Evolutionary conservation across 2,797 vertebrate genomes (phyloP).

Genomic region (Pempheris klunzingeri): DNA sequence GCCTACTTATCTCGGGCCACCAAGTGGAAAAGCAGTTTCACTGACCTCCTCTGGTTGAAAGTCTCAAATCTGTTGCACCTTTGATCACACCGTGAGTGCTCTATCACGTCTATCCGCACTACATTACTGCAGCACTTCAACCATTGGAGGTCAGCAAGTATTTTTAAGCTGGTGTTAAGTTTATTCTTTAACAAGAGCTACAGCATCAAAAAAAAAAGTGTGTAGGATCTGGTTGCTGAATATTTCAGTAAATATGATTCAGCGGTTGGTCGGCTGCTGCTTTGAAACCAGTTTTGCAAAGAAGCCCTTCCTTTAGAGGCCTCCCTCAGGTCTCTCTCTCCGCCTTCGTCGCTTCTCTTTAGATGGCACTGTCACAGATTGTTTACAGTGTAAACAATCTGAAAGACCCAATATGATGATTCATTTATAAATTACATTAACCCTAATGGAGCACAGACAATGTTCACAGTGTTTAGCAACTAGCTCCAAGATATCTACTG

Average conservation of each 20-base stretch:
- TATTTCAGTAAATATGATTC: conserved; percentile 46
- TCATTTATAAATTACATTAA: conserved; percentile 30
- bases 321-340: conserved; percentile 44
- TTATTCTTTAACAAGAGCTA: conserved; percentile 25
- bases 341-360: conserved; percentile 24
- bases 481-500: conserved; percentile 8
- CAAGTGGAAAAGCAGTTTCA: conserved; percentile 15
- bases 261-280: conserved; percentile 40
- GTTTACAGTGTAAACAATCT: conserved; percentile 43
- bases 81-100: conserved; percentile 7
- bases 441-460: neutral
- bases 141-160: conserved; percentile 21
- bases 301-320: conserved; percentile 42
- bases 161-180: conserved; percentile 35
- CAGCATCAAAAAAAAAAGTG: conserved; percentile 35
- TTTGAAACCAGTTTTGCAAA: conserved; percentile 47
- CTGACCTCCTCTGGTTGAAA: conserved; percentile 8
- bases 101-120: neutral
- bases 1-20: neutral
- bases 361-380: conserved; percentile 6
- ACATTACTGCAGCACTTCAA: conserved; percentile 21
- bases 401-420: conserved; percentile 1
- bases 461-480: conserved; percentile 15
- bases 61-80: conserved; percentile 8
- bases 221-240: conserved; percentile 45